Conservation (phyloP, 2,113 vertebrate species). For the Odobenus rosmarus region DNA sequence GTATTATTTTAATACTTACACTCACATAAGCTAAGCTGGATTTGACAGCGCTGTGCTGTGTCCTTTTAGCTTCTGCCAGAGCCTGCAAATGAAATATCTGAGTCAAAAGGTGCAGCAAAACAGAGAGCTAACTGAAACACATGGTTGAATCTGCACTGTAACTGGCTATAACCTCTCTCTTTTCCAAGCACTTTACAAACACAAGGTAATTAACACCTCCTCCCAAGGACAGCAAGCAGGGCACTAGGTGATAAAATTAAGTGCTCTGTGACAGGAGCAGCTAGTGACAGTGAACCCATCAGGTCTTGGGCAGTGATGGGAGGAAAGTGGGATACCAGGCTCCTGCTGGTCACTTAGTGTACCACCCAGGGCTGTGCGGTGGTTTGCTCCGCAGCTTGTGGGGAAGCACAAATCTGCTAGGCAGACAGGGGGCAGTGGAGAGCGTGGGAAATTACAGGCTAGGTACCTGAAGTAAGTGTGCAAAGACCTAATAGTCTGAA, state of each 20-base stretch:
- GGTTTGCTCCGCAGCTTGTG: neutral
- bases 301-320: neutral
- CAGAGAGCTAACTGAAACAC: neutral
- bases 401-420: neutral
- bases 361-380: neutral
- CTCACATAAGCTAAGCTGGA: neutral
- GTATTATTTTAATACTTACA: neutral
- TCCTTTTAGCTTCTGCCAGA: neutral
- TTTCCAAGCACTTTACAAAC: neutral
- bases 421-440: neutral
- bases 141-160: neutral
- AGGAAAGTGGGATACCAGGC: neutral
- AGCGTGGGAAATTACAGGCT: neutral
- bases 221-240: neutral
- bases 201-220: constrained; percentile 32
- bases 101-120: neutral
- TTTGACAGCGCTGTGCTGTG: neutral
- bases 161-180: neutral
- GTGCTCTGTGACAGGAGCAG: neutral
- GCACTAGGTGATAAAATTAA: constrained; percentile 23
- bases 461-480: neutral
- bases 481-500: neutral
- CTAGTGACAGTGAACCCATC: neutral
- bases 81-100: neutral
- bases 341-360: neutral